Evolutionary conservation across 2,797 vertebrate genomes (phyloP), one percentile per base, ranked within the genome.

Genomic region (Sebastes kiyomatsui): DNA sequence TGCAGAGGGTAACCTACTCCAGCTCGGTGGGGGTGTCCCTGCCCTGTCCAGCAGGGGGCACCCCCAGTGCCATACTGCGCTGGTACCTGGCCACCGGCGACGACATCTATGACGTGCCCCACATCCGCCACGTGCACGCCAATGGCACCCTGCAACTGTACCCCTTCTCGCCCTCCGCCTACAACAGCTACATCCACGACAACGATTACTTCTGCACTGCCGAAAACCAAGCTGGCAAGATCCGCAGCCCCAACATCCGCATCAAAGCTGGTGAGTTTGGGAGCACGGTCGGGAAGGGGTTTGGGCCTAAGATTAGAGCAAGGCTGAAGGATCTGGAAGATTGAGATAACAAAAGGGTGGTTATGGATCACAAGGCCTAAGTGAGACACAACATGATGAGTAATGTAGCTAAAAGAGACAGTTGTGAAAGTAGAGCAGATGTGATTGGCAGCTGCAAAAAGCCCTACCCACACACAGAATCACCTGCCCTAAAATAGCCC

Each of bases 181-280:
- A 99, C 97, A 99, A 99, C 89, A 99, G 97, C 96, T 98, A 98
- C 92, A 99, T 99, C 95, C 98, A 99, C 73, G 97, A 99, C 96
- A 99, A 99, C 88, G 98, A 98, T 95, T 99, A 99, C 94, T 99
- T 99, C 96, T 99, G 98, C 95, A 99, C 98, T 0, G 98, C 98
- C 18, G 98, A 99, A 94, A 99, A 99, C 90, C 97, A 97, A 80
- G 97, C 97, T 55, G 98, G 98, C 93, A 99, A 98, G 92, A 99
- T 99, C 93, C 97, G 98, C 94, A 99, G 98, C 96, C 98, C 98
- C 56, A 98, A 97, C 82, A 99, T 99, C 95, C 98, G 95, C 86
- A 97, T 99, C 89, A 99, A 99, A 98, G 98, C 98, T 95, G 98
- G 98, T 99, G 75, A 95, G 96, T 89, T 22, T 25, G 18, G 18